Percentiles rank a stretch among this genome's conserved stretches.
Evolutionary conservation across 1,140 invertebrate species (phyloP).

Genomic region (Apis dorsata): DNA sequence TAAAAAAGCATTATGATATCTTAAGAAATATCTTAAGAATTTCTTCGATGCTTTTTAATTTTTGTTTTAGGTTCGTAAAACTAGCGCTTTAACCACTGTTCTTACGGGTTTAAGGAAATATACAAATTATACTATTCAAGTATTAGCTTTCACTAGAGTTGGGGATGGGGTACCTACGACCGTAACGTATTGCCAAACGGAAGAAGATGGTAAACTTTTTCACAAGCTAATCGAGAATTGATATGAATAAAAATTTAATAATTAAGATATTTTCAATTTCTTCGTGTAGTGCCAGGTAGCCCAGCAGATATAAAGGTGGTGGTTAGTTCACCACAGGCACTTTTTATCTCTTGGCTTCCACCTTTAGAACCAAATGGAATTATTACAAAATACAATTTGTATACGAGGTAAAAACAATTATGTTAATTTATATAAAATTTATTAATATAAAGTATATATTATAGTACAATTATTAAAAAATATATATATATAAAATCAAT

Average conservation of each 20-base stretch:
- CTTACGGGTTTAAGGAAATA: conserved; percentile 86
- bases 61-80: conserved; percentile 81
- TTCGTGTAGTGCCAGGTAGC: conserved; percentile 85
- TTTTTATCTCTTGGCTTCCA: conserved; percentile 90
- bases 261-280: not conserved
- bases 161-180: conserved; percentile 88
- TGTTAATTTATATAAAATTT: not conserved
- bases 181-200: conserved; percentile 88
- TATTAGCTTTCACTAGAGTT: conserved; percentile 89
- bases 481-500: not conserved
- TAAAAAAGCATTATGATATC: not conserved
- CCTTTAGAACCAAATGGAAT: conserved; percentile 89
- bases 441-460: not conserved
- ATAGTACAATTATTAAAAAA: not conserved
- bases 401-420: conserved; percentile 81
- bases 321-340: conserved; percentile 86
- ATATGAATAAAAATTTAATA: conserved; percentile 1
- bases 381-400: conserved; percentile 90
- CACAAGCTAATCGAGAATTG: not conserved
- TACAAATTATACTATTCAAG: conserved; percentile 93
- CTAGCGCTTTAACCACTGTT: conserved; percentile 84
- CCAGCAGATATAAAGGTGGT: conserved; percentile 91
- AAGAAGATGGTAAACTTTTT: conserved; percentile 86
- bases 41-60: not conserved
- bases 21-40: not conserved